phyloP scores from a whole-genome alignment of 2,797 vertebrate genomes.

The Salmo trutta region DNA sequence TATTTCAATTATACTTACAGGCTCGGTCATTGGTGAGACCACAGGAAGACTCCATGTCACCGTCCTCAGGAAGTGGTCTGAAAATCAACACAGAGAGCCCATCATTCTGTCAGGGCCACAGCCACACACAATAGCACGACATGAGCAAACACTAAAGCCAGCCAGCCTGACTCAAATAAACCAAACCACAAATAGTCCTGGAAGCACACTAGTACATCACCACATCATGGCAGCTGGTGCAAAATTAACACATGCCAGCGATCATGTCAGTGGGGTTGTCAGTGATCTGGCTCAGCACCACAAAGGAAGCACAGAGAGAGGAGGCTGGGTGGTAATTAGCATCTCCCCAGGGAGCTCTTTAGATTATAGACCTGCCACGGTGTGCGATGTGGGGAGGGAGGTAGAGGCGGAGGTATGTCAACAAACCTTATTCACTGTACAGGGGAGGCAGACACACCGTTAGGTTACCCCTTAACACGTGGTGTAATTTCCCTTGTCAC shows the following conservation, averaged over 20 bases:
- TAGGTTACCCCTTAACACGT: neutral
- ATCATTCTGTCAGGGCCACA: neutral
- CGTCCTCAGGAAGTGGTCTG: constrained; percentile 90
- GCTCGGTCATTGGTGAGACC: constrained; percentile 80
- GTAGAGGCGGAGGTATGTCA: neutral
- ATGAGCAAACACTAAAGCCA: neutral
- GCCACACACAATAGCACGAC: neutral
- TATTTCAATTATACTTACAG: constrained; percentile 77
- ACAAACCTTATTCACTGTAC: neutral
- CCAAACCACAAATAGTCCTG: neutral
- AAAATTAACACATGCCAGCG: neutral
- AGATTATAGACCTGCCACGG: constrained; percentile 41
- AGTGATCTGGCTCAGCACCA: constrained; percentile 33
- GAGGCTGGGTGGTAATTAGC: constrained; percentile 51
- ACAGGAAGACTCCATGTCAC: constrained; percentile 85
- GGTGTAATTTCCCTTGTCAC: neutral
- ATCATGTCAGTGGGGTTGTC: constrained; percentile 24
- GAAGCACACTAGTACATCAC: neutral
- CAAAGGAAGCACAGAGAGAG: constrained; percentile 31
- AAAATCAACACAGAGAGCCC: constrained; percentile 5
- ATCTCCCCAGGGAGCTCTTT: constrained; percentile 40
- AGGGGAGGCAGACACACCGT: neutral
- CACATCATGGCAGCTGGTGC: neutral
- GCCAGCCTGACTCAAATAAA: neutral
- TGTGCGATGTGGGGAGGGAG: constrained; percentile 16